Evolutionary conservation across 2,888 invertebrate genomes (phyloP), one percentile per base, ranked within the genome.

Genomic region (Encarsia formosa): DNA sequence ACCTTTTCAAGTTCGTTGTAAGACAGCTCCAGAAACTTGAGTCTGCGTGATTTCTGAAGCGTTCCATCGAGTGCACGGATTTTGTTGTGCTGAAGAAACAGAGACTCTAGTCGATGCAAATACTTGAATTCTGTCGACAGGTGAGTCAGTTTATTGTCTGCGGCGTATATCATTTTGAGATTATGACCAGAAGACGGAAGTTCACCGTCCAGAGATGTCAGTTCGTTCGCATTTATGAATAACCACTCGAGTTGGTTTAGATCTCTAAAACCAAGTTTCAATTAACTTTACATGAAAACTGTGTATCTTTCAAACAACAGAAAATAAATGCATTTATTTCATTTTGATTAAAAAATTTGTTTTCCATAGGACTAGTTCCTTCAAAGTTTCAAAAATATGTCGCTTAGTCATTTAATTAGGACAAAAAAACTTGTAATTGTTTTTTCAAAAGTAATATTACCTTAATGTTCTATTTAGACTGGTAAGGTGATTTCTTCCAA

Each of bases 381-480:
- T n/a, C n/a, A n/a, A n/a, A n/a, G n/a, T n/a, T n/a, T n/a, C n/a
- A n/a, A n/a, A n/a, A n/a, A n/a, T n/a, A n/a, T n/a, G n/a, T n/a
- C n/a, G n/a, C n/a, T n/a, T n/a, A n/a, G n/a, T n/a, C n/a, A n/a
- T n/a, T n/a, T n/a, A n/a, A n/a, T n/a, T n/a, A n/a, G n/a, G n/a
- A n/a, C n/a, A n/a, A n/a, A n/a, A n/a, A n/a, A n/a, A n/a, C n/a
- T n/a, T n/a, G n/a, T n/a, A n/a, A n/a, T n/a, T n/a, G n/a, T n/a
- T n/a, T 16, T 15, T 35, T 16, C 16, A 35, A 16, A 37, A 18
- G 8, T 49, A 29, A 31, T 16, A 56, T 60, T 66, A 77, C 77
- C 84, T 79, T n/a, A 91, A 71, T 1, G 88, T 87, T n/a, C 86
- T 85, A 67, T 91, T 91, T 47, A 91, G 73, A 44, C 81, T 79